Base-by-base conservation (phyloP, 2,797 vertebrate genomes). In the Coracias cyanogaster region DNA sequence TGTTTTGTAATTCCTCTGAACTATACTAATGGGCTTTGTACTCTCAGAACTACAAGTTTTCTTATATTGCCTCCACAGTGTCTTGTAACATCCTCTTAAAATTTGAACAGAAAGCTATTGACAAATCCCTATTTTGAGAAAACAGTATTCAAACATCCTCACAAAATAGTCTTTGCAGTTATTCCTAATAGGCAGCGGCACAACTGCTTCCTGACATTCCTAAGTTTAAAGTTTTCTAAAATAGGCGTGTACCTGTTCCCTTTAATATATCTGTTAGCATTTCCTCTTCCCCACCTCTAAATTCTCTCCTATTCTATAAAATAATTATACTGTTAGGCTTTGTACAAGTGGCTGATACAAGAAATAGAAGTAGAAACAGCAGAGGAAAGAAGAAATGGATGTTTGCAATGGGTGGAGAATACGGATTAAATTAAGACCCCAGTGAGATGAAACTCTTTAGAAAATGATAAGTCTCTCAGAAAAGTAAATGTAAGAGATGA, bases 11-110 rank as follows among this genome's bases (percentile, higher is more conserved):
- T 82, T 73, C 69, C 54, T 93, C 60, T 54, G 62, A 73, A 65
- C 25, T 71, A 61, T 83, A 26, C 82, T 92, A 90, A 94, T 76
- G 28, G 33, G 52, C 67, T 86, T 89, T 86, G 51, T 90, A 92
- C 70, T 72, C 62, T 89, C 43, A 21, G 57, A 91, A 73, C 54
- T 52, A 9, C 17, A 46, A 82, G 84, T 86, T 84, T 88, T 66
- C 91, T 90, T n/a, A 37, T 10, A 81, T 76, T 93, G 69, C 29
- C 46, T 74, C 39, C 72, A 79, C 51, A 46, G 31, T 31, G n/a
- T 48, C 86, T 37, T 87, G 61, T 66, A 90, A 61, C 29, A 58
- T 58, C 58, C 51, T 80, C 72, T 83, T 92, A 85, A 78, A 83
- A 83, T 69, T 28, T 69, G 20, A 86, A 69, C 48, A 89, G 65